Base-by-base conservation (phyloP, 2,113 vertebrate species). In the Xenopus borealis region DNA sequence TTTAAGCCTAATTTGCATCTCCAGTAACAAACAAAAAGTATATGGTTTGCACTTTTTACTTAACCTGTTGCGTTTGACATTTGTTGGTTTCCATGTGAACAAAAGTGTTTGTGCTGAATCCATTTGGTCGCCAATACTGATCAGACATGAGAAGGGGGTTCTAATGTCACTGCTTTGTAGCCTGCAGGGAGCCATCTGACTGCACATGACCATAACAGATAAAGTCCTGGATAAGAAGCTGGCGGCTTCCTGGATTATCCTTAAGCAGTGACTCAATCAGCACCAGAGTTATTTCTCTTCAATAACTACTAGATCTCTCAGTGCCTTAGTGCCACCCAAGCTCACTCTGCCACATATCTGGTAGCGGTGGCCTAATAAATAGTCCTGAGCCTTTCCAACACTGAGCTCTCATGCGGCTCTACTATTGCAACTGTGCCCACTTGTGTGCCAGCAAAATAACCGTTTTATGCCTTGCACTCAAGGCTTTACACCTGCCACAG, bases 1-100 rank as follows among this genome's bases (percentile, higher is more conserved):
- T 11, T 75, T 30, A 44, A 69, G 3, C 12, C 45, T 58, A 55
- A 57, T 55, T 70, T 20, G 62, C 40, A 75, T 59, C 12, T 12
- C 50, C 58, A 33, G 68, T 52, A 69, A 57, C 47, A 50, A 50
- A 45, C 33, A 69, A 18, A 65, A 27, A 27, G 50, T 3, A 50
- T 40, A 53, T 53, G 23, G 86, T 92, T 89, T 89, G 86, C 89
- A 90, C 86, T 88, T 85, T 80, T 80, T 81, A 66, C 81, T 85
- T 81, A 92, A 90, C 81, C 86, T 85, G 71, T 88, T 91, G 82
- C 77, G 89, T 92, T 91, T 92, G 91, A 89, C 89, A 83, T 78
- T 83, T 73, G 82, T 82, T 79, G 87, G 81, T 86, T 89, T 91
- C 87, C 87, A 84, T 86, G 89, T 84, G 69, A 27, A 27, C n/a